A percentile compares a stretch with the other conserved stretches of the same genome.
Evolutionary conservation across 2,797 vertebrate species (phyloP).

Genomic region (Bradypodion ventrale): DNA sequence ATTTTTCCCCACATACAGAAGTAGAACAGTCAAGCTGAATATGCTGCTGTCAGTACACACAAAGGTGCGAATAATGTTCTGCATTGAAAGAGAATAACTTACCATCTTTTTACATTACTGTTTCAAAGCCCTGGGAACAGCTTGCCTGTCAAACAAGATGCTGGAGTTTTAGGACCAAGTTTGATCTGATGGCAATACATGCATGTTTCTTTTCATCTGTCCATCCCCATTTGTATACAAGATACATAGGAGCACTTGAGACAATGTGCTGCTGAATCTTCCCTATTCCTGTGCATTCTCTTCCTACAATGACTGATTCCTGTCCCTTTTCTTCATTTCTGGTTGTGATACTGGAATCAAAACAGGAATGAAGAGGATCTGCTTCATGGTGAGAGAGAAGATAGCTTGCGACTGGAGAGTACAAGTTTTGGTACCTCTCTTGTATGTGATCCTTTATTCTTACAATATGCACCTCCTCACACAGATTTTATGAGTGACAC

Average conservation of each 20-base stretch:
- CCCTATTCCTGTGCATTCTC: background rate
- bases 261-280: background rate
- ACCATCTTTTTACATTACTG: constrained; percentile 54
- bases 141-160: constrained; percentile 23
- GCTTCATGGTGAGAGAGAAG: background rate
- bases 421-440: background rate
- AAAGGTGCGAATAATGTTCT: constrained; percentile 68
- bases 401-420: background rate
- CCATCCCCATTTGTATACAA: background rate
- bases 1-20: constrained; percentile 86
- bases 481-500: background rate
- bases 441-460: background rate
- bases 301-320: background rate
- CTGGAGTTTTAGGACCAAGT: background rate
- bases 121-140: constrained; percentile 55
- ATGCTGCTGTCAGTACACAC: constrained; percentile 72
- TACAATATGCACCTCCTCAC: background rate
- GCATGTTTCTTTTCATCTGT: background rate
- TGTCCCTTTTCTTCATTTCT: background rate
- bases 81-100: constrained; percentile 38
- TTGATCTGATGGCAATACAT: background rate
- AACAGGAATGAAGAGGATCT: background rate
- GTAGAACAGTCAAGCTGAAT: constrained; percentile 68
- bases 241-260: background rate
- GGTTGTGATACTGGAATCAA: background rate